phyloP scores from a whole-genome alignment of 2,797 vertebrate genomes.

The Caiman crocodilus region DNA sequence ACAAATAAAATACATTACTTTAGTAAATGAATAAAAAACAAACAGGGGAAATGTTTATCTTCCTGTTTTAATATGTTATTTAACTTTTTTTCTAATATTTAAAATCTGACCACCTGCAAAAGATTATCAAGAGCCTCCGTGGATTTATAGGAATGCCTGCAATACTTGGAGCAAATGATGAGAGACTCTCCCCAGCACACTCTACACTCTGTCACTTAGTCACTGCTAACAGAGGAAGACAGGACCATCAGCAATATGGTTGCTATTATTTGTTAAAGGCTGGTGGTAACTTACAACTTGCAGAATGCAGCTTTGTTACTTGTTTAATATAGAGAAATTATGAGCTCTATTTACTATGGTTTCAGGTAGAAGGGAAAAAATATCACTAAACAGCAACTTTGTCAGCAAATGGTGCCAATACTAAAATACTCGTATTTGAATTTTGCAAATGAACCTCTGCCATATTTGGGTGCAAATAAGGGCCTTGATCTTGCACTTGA shows the following conservation, averaged over 20 bases:
- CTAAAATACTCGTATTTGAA: slow-evolving; percentile 15
- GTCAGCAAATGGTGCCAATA: slow-evolving; percentile 7
- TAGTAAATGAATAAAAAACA: slow-evolving; percentile 54
- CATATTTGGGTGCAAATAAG: rapidly evolving
- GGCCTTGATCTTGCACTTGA: rapidly evolving
- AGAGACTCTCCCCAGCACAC: slow-evolving; percentile 31
- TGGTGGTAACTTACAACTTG: slow-evolving; percentile 67
- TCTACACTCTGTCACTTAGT: slow-evolving; percentile 48
- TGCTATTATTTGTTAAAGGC: slow-evolving; percentile 73
- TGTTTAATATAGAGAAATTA: slow-evolving; percentile 68
- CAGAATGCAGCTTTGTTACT: slow-evolving; percentile 70
- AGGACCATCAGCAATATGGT: slow-evolving; percentile 53
- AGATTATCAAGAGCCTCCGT: slow-evolving; percentile 51
- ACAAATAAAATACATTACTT: slow-evolving; percentile 50
- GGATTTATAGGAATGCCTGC: slow-evolving; percentile 66
- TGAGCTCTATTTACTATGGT: slow-evolving; percentile 55
- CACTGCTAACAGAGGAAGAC: slow-evolving; percentile 28
- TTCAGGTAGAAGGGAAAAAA: slow-evolving; percentile 67
- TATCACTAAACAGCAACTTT: slow-evolving; percentile 28
- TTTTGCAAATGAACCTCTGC: neutral
- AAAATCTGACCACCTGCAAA: slow-evolving; percentile 74
- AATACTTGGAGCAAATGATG: slow-evolving; percentile 59
- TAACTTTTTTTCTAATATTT: slow-evolving; percentile 58
- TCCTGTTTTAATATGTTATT: slow-evolving; percentile 62
- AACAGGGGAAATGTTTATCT: slow-evolving; percentile 62